Evolutionary conservation across 92 coral and sea anemone genomes (phyloP).

Genomic region (Scolanthus callimorphus): DNA sequence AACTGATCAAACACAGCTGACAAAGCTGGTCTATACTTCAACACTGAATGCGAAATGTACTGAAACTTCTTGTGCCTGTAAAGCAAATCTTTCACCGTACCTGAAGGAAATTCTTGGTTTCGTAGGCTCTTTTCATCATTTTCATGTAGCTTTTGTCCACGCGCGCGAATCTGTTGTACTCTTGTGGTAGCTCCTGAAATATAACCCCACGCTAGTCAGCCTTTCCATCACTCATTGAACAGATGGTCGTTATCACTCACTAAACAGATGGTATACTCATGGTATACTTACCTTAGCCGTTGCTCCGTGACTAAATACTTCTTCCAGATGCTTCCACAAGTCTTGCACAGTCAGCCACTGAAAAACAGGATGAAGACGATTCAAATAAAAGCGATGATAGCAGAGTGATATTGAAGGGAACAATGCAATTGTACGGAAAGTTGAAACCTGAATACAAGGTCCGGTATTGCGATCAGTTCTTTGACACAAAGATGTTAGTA

Average conservation of each 20-base stretch:
- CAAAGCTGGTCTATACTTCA: too few relatives aligned
- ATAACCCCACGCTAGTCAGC: too few relatives aligned
- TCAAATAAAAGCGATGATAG: too few relatives aligned
- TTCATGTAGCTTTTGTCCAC: slow-evolving; percentile 99
- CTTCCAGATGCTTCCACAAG: slow-evolving; percentile 91
- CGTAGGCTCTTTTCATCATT: slow-evolving; percentile 96
- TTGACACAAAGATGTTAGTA: too few relatives aligned
- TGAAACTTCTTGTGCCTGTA: too few relatives aligned
- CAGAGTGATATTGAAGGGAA: too few relatives aligned
- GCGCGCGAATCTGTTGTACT: slow-evolving; percentile 88
- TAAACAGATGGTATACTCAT: neutral
- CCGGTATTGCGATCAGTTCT: too few relatives aligned
- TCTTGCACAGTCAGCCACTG: slow-evolving; percentile 98
- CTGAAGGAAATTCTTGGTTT: slow-evolving; percentile 95
- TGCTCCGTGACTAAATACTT: slow-evolving; percentile 81
- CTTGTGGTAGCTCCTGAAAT: slow-evolving; percentile 87
- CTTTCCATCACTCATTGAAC: neutral
- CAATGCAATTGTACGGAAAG: too few relatives aligned
- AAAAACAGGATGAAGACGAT: slow-evolving; percentile 1
- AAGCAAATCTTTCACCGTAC: too few relatives aligned
- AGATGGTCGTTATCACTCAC: neutral
- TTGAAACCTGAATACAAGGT: too few relatives aligned
- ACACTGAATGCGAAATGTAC: too few relatives aligned
- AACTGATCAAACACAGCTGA: too few relatives aligned
- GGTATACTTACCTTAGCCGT: slow-evolving; percentile 73